Conservation (phyloP, 1,140 invertebrate species). For the Sitobion miscanthi region DNA sequence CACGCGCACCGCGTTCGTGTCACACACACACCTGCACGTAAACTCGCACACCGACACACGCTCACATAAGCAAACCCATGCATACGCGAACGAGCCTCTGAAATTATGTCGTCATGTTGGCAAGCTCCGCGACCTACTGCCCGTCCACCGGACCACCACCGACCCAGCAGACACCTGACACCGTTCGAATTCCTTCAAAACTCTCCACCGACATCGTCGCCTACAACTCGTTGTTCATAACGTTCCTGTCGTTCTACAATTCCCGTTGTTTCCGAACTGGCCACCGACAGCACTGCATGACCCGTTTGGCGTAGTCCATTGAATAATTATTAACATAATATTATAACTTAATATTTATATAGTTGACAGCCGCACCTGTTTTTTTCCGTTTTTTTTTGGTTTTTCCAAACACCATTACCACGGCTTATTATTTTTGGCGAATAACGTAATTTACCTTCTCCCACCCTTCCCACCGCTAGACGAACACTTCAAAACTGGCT, state of each 20-base stretch:
- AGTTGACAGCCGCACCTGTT: not conserved
- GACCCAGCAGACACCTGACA: not conserved
- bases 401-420: not conserved
- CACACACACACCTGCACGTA: not conserved
- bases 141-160: not conserved
- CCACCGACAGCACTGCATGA: no score
- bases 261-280: not conserved
- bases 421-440: no score
- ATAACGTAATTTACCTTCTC: not conserved
- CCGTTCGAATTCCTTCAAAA: not conserved
- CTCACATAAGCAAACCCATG: not conserved
- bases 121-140: not conserved
- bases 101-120: not conserved
- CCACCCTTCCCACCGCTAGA: not conserved
- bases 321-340: no score
- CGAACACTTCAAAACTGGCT: not conserved
- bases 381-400: not conserved
- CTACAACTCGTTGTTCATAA: no score
- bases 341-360: not conserved
- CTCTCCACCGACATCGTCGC: not conserved
- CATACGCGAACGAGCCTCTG: not conserved
- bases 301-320: no score
- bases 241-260: no score
- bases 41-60: no score
- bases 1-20: not conserved